Conservation (phyloP, 1,140 invertebrate species). For the Telenomus remus region DNA sequence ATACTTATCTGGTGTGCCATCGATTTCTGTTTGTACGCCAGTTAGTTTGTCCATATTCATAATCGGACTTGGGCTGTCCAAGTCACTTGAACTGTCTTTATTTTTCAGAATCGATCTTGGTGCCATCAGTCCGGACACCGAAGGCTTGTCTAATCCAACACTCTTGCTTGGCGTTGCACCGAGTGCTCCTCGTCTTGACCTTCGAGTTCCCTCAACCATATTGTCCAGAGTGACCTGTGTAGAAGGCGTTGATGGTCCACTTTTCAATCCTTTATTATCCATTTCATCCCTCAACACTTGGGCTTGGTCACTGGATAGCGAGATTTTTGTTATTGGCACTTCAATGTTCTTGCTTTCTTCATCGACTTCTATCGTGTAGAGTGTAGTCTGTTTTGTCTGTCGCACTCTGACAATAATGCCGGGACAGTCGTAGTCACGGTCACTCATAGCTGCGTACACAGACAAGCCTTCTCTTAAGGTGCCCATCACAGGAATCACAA, state of each 20-base stretch:
- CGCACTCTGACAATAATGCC: slow-evolving; percentile 62
- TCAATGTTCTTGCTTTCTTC: slow-evolving; percentile 62
- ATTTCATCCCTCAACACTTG: slow-evolving; percentile 62
- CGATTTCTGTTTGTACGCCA: slow-evolving; percentile 75
- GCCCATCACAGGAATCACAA: slow-evolving; percentile 73
- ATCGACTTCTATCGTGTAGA: slow-evolving; percentile 59
- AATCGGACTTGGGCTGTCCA: no score
- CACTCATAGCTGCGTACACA: slow-evolving; percentile 62
- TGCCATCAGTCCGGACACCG: no score
- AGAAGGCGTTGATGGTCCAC: slow-evolving; percentile 61
- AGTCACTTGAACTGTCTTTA: no score
- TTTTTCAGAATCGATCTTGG: no score
- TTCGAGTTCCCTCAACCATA: slow-evolving; percentile 64
- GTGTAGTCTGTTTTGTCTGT: slow-evolving; percentile 21
- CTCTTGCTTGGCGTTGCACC: neutral
- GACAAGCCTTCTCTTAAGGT: slow-evolving; percentile 62
- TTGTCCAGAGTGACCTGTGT: slow-evolving; percentile 66
- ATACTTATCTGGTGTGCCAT: slow-evolving; percentile 65
- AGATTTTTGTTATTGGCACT: slow-evolving; percentile 64
- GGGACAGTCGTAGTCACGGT: slow-evolving; percentile 62
- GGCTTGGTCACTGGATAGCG: slow-evolving; percentile 65
- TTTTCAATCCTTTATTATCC: slow-evolving; percentile 24
- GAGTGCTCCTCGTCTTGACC: slow-evolving; percentile 55
- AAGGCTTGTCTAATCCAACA: neutral
- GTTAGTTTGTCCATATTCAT: neutral